Evolutionary conservation across 1,140 invertebrate species (phyloP), one percentile per base, ranked within the genome.

Genomic region (Neocloeon triangulifer): DNA sequence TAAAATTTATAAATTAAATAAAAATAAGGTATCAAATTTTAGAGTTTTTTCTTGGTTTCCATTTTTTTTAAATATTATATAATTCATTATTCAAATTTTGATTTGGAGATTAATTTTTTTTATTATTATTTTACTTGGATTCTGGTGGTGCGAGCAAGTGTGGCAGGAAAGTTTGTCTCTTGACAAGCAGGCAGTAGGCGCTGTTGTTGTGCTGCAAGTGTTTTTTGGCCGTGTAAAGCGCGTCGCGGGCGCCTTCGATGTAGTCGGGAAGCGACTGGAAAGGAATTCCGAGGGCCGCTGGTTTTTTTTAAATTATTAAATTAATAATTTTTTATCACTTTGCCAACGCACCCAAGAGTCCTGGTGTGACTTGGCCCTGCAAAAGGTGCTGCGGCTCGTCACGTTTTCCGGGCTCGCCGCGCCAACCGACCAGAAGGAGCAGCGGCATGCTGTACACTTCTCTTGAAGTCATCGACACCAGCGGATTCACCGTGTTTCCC

Each of bases 381-480:
- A 51, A 43, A 19, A 39, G 30, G 37, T 59, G 57, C 33, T 59
- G 57, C 27, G 57, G 57, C 38, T 59, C 57, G 44, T 59, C 57
- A 34, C 54, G 33, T 37, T 58, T 57, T n/a, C 57, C 57, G 31
- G 57, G 55, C 40, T 58, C 51, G 7, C 55, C 43, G 37, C 56
- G 22, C 56, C 56, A 59, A 12, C 57, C 57, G 38, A 60, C 48
- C 30, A 60, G 41, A n/a, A 60, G 36, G 4, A 60, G 38, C 45
- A 59, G 51, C 4, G 57, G 57, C 13, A 59, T 52, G 37, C 46
- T 52, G 36, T 56, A 60, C 2, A 59, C 55, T 29, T 50, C 45
- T 1, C 47, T 50, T 2, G 43, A 43, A 16, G 52, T 50, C 29
- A 60, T 41, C 21, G 55, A 59, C 37, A 58, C 50, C 28, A 39